Base-by-base conservation (phyloP, 1,140 invertebrate genomes). In the Eriosoma lanigerum region DNA sequence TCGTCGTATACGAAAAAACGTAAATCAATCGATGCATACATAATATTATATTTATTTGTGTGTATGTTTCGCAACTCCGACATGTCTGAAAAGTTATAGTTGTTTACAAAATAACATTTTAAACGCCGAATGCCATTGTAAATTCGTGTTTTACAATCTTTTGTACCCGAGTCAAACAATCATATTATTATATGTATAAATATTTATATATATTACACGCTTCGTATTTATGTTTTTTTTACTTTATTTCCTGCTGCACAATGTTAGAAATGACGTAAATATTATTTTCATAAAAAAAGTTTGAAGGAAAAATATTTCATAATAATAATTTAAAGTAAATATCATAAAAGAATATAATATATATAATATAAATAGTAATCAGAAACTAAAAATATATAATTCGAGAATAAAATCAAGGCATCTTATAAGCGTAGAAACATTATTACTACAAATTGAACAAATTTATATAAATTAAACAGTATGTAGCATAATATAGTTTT, bases 31-130 rank as follows among this genome's bases (percentile, higher is more conserved):
- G 15, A 38, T 66, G n/a, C 2, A 26, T 13, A 21, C n/a, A n/a
- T 68, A 68, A 24, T 48, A 13, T 48, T 48, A 13, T 48, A 1
- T 48, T n/a, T 8, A 48, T 48, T 8, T 17, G n/a, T 46, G 44
- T 24, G 66, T n/a, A n/a, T 13, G 44, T 15, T 21, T 21, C 44
- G 66, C 32, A 21, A 46, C 44, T 17, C n/a, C 44, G 15, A 21
- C 44, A 8, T 48, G 21, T 68, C 66, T 68, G 66, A 68, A 68
- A 48, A 68, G 66, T 68, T 68, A 68, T 17, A n/a, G 66, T 46
- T 48, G 44, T 48, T 68, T 3, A 48, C 66, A 26, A 9, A 48
- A 48, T 48, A 48, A 13, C 26, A 48, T 68, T 48, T 48, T 48
- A 66, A 10, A n/a, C 50, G n/a, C 50, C n/a, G 52, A 13, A 12